Conservation (phyloP, 2,888 invertebrate species). For the Agonum fuliginosum region DNA sequence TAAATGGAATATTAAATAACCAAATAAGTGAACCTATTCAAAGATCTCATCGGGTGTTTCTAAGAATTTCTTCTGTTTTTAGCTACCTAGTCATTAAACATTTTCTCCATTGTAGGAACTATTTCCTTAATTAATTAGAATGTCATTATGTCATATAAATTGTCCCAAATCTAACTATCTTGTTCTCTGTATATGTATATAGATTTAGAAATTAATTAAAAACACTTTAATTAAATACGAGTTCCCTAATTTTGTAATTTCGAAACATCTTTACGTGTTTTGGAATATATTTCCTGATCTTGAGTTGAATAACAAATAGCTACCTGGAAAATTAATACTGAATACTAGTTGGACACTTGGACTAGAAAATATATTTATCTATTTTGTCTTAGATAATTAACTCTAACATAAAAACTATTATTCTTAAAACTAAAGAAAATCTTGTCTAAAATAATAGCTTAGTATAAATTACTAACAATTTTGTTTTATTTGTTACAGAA, state of each 20-base stretch:
- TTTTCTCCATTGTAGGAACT: no score
- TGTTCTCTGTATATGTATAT: constrained; percentile 29
- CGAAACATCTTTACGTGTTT: constrained; percentile 39
- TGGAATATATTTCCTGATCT: constrained; percentile 6
- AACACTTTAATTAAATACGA: constrained; percentile 38
- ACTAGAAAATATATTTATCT: not conserved
- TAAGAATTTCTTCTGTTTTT: no score
- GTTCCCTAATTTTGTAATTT: constrained; percentile 26
- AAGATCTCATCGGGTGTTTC: no score
- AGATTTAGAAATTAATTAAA: constrained; percentile 46
- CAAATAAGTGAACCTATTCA: no score
- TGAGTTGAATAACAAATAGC: constrained; percentile 37
- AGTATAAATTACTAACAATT: no score
- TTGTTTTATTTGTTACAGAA: no score
- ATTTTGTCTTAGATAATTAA: not conserved
- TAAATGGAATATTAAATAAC: no score
- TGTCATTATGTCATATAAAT: constrained; percentile 52
- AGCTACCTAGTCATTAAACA: no score
- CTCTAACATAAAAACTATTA: not conserved
- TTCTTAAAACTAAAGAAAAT: no score
- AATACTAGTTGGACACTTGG: not conserved
- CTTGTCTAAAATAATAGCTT: no score
- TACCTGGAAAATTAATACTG: not conserved
- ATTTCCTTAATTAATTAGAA: constrained; percentile 48
- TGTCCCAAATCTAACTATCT: constrained; percentile 28